Base-by-base conservation (phyloP, 1,140 invertebrate genomes). In the Pseudachorutes palmiensis region DNA sequence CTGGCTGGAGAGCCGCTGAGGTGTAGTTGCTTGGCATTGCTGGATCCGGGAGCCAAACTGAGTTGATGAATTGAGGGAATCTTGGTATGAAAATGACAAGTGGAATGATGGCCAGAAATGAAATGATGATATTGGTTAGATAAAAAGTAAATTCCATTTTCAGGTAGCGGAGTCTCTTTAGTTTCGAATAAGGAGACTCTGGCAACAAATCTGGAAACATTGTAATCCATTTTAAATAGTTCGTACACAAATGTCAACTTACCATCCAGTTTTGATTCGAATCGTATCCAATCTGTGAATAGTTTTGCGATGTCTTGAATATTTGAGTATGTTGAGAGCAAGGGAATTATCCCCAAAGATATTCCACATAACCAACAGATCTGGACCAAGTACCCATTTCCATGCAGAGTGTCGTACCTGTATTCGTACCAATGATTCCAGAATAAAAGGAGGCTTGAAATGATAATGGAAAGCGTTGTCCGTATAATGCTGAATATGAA, bases 181-280 rank as follows among this genome's bases (percentile, higher is more conserved):
- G 24, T 57, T 57, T 57, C 14, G 51, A 57, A 26, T 5, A 12
- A 5, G 51, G 14, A 14, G 51, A 57, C 14, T 57, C 51, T 57
- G 12, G 14, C 5, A 26, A n/a, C n/a, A n/a, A n/a, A n/a, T n/a
- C n/a, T n/a, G n/a, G n/a, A n/a, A n/a, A n/a, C n/a, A n/a, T n/a
- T n/a, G n/a, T n/a, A n/a, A n/a, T n/a, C n/a, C n/a, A n/a, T n/a
- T n/a, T n/a, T n/a, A n/a, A n/a, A n/a, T n/a, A n/a, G n/a, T n/a
- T n/a, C n/a, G n/a, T n/a, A n/a, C n/a, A n/a, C n/a, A n/a, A n/a
- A n/a, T n/a, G n/a, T n/a, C n/a, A 26, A 14, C 24, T 57, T 57
- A 57, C 51, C 51, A 57, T 57, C 51, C 5, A 57, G 51, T 57
- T 57, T 57, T 9, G 3, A n/a, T 57, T 57, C 51, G 14, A 57